These are phyloP conservation scores for Eudemis profundana DNA, from an alignment of 2,888 invertebrate species.

Conservation along the genomic window DNA sequence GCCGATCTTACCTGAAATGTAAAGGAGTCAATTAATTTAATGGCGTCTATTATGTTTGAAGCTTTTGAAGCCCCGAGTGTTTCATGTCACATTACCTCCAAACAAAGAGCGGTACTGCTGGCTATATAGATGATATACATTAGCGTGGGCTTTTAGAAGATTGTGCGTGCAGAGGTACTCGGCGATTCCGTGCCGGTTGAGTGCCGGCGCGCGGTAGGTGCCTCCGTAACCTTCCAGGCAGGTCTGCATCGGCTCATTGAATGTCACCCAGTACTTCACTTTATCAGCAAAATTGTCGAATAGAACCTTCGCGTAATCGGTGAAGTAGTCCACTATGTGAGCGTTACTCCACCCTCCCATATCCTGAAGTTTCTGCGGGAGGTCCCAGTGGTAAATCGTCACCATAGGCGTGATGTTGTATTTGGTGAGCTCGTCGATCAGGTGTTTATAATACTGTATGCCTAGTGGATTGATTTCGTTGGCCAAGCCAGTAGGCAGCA, in stretches of 20 bases:
- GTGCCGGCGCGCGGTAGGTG: conserved; percentile 85
- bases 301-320: conserved; percentile 87
- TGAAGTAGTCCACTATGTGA: conserved; percentile 87
- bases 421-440: conserved; percentile 89
- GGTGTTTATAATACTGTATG: conserved; percentile 90
- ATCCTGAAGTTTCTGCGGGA: conserved; percentile 87
- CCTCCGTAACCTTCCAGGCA: conserved; percentile 85
- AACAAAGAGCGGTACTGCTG: conserved; percentile 83
- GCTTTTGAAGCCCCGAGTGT: conserved; percentile 14
- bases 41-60: conserved; percentile 18
- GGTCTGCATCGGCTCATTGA: conserved; percentile 89
- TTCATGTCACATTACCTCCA: conserved; percentile 72
- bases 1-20: conserved; percentile 84
- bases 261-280: conserved; percentile 90
- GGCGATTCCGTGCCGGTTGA: conserved; percentile 86
- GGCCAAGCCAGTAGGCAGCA: conserved; percentile 89
- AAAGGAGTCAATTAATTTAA: conserved; percentile 40
- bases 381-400: conserved; percentile 90
- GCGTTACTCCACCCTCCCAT: conserved; percentile 89
- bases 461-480: conserved; percentile 89
- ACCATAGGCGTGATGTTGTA: conserved; percentile 89
- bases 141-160: conserved; percentile 89
- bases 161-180: conserved; percentile 90
- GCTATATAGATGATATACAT: conserved; percentile 87
- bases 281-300: conserved; percentile 87